phyloP scores from a whole-genome alignment of 2,888 invertebrate genomes.

The Sinhomidia bicolor region DNA sequence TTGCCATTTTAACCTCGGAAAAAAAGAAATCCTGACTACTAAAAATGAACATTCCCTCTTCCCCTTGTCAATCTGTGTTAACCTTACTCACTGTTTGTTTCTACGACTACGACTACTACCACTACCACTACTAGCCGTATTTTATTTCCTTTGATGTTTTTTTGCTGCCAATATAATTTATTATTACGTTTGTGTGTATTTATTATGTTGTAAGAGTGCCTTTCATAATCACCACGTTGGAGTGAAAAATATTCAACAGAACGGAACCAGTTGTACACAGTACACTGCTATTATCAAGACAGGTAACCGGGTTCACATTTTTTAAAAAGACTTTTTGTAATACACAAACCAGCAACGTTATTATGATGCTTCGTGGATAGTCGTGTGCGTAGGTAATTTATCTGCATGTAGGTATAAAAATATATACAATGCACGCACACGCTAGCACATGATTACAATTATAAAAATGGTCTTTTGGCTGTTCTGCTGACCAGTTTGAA shows the following conservation, averaged over 20 bases:
- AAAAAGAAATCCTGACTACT: background rate
- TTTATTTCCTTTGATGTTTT: constrained; percentile 7
- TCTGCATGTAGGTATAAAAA: no score
- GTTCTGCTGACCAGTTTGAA: no score
- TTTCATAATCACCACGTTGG: background rate
- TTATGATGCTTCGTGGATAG: no score
- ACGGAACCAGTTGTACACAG: constrained; percentile 13
- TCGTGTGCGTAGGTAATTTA: constrained; percentile 24
- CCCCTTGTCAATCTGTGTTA: background rate
- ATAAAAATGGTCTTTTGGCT: constrained; percentile 42
- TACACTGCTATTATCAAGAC: constrained; percentile 23
- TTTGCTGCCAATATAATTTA: background rate
- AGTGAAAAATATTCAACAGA: constrained; percentile 24
- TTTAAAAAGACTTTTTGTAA: no score
- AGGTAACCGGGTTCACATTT: constrained; percentile 34
- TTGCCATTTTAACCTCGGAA: background rate
- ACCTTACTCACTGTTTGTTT: background rate
- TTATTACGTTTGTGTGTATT: constrained; percentile 10
- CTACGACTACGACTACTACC: background rate
- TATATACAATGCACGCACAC: background rate
- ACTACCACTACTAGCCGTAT: no score
- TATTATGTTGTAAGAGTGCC: background rate
- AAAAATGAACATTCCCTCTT: background rate
- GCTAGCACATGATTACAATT: constrained; percentile 48
- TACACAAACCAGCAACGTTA: no score